phyloP scores from a whole-genome alignment of 2,113 vertebrate genomes.

The Pedetes capensis region DNA sequence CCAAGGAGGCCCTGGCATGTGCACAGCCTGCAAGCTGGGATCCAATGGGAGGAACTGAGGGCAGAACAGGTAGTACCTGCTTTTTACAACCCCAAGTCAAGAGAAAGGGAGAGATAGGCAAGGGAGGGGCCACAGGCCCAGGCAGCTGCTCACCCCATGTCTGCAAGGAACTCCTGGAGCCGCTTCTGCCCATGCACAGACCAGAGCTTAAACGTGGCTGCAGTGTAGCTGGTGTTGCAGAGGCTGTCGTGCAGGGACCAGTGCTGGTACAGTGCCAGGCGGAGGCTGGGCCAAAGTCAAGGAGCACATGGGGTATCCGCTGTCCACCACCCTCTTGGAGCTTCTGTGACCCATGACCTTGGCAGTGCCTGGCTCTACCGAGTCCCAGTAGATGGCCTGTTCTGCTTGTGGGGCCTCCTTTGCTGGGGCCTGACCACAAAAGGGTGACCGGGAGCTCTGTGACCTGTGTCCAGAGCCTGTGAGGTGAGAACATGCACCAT shows the following conservation, averaged over 20 bases:
- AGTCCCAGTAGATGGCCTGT: not conserved
- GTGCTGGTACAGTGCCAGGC: constrained; percentile 95
- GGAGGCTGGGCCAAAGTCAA: constrained; percentile 84
- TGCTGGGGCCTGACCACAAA: no score
- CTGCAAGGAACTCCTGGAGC: constrained; percentile 96
- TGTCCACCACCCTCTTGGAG: not conserved
- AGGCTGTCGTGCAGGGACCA: constrained; percentile 98
- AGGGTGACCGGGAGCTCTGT: not conserved
- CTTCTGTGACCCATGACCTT: no score
- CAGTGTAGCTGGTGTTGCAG: constrained; percentile 94
- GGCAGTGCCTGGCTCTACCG: not conserved
- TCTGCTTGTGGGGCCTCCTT: not conserved
- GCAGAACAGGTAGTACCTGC: not conserved
- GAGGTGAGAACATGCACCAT: not conserved
- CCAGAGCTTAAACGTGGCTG: constrained; percentile 94
- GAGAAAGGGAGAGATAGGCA: not conserved
- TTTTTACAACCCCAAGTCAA: not conserved
- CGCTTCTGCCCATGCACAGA: constrained; percentile 96
- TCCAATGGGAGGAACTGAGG: not conserved
- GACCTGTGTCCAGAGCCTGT: not conserved
- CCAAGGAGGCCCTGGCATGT: rapidly evolving
- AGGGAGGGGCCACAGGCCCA: not conserved
- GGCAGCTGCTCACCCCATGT: constrained; percentile 91
- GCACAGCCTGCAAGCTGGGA: not conserved
- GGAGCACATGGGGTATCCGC: not conserved